Base-by-base conservation (phyloP, 2,888 invertebrate species). In the Apamea epomidion region DNA sequence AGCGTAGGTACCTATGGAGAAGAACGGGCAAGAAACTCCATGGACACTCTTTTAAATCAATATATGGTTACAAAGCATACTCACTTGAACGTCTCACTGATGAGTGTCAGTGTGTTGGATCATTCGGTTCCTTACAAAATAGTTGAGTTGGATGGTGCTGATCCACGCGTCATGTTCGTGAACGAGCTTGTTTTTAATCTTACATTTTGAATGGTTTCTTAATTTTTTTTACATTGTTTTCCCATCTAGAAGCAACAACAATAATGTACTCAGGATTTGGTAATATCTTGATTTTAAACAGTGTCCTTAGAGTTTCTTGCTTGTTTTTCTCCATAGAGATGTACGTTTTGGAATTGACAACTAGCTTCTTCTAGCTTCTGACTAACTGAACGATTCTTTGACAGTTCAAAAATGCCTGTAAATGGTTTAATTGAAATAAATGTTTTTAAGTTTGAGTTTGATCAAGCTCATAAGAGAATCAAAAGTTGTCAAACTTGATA, bases 401-500 rank as follows among this genome's bases (percentile, higher is more conserved):
- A 25, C 25, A 58, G 54, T 10, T 58, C 25, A n/a, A 58, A 58
- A 58, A 25, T 58, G 58, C 25, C 58, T 58, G 25, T 58, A 58
- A 58, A 58, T 25, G 58, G 58, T 58, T 58, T 10, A 58, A 0
- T 25, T 58, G 10, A 25, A 58, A 58, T 58, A 8, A 4, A 58
- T 25, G 58, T n/a, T n/a, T 51, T 7, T 18, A 21, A 51, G 7
- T 7, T 48, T 14, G 48, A 48, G 4, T 58, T 58, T 58, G 58
- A 58, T 58, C n/a, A 58, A 60, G 45, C 25, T 64, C 77, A n/a
- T 32, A 42, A 37, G 60, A 65, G 25, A 76, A 83, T 60, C 21
- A 42, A 83, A 76, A 64, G 69, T 76, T 69, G 45, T 6, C 32
- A 72, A 68, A 72, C 16, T 18, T 73, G 65, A 65, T 73, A 81